phyloP scores from a whole-genome alignment of 1,140 invertebrate species.

The Cydia pomonella region DNA sequence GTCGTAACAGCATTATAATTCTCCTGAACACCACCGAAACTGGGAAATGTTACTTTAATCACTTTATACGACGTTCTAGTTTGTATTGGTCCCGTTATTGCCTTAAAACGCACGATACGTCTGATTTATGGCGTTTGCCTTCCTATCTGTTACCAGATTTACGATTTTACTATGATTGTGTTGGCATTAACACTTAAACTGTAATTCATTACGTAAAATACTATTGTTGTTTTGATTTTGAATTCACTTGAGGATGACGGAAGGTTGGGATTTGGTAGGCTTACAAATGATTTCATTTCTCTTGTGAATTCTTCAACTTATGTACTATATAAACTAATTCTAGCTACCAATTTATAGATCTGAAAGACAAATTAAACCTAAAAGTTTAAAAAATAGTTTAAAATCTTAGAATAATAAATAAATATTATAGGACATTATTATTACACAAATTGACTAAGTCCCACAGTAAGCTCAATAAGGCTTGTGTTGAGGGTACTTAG shows the following conservation, averaged over 20 bases:
- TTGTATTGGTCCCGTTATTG: slow-evolving; percentile 57
- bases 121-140: slow-evolving; percentile 48
- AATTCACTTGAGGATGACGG: neutral
- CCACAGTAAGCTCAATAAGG: too few relatives aligned
- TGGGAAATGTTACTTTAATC: slow-evolving; percentile 73
- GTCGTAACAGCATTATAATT: slow-evolving; percentile 70
- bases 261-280: neutral
- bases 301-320: neutral
- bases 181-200: neutral
- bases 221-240: neutral
- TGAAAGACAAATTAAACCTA: too few relatives aligned
- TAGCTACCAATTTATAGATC: too few relatives aligned
- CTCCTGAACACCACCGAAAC: slow-evolving; percentile 54
- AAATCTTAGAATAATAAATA: too few relatives aligned
- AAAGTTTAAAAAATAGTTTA: too few relatives aligned
- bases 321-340: too few relatives aligned
- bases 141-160: slow-evolving; percentile 23
- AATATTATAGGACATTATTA: too few relatives aligned
- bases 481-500: too few relatives aligned
- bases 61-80: slow-evolving; percentile 63
- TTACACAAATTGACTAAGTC: too few relatives aligned
- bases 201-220: neutral
- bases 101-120: slow-evolving; percentile 45
- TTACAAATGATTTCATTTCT: neutral
- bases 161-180: slow-evolving; percentile 21